Evolutionary conservation across 2,113 vertebrate species (phyloP).

Genomic region (Macrotus californicus): DNA sequence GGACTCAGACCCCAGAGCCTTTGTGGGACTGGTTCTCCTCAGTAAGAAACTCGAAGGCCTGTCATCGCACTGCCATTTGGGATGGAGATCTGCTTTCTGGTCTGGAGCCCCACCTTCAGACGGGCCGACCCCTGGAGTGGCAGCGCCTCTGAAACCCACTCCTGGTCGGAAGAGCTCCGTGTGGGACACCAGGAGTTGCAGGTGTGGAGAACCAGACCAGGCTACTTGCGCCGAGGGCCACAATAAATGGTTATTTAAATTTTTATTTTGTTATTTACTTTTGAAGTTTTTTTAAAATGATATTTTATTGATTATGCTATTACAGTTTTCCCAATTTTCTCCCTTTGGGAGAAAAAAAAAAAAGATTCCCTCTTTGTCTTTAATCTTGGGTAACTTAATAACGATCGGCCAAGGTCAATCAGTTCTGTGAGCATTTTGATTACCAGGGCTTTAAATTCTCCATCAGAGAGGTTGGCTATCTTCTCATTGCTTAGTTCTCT

Average conservation of each 20-base stretch:
- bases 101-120: not conserved
- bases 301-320: too few species aligned
- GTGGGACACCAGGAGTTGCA: fast-evolving
- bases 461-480: too few species aligned
- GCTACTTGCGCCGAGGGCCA: not conserved
- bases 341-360: too few species aligned
- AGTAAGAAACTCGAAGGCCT: not conserved
- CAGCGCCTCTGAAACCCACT: fast-evolving
- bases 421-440: too few species aligned
- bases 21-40: not conserved
- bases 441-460: too few species aligned
- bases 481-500: too few species aligned
- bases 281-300: not conserved
- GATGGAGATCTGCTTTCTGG: not conserved
- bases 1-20: not conserved
- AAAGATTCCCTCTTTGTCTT: too few species aligned
- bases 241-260: constrained; percentile 38
- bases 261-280: constrained; percentile 12
- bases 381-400: too few species aligned
- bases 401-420: too few species aligned
- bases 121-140: not conserved
- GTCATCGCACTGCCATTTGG: not conserved
- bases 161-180: not conserved
- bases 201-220: not conserved
- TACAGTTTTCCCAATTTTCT: too few species aligned